Evolutionary conservation across 2,113 vertebrate species (phyloP).

Genomic region (Paradisaea rubra): DNA sequence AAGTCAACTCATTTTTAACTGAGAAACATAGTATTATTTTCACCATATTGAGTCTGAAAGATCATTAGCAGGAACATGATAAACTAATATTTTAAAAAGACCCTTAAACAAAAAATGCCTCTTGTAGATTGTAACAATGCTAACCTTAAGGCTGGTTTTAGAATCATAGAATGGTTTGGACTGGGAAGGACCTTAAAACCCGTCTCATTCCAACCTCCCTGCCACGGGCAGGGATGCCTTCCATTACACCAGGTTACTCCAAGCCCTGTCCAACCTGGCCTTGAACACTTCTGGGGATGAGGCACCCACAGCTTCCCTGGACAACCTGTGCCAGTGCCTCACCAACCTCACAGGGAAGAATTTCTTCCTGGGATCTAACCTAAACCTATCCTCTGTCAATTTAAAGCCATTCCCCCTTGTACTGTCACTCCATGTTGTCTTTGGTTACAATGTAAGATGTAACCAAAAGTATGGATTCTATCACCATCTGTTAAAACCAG

Average conservation of each 20-base stretch:
- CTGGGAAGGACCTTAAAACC: neutral
- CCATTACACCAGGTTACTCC: neutral
- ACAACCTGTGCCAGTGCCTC: neutral
- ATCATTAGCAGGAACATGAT: neutral
- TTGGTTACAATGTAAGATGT: neutral
- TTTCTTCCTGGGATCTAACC: neutral
- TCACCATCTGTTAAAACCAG: neutral
- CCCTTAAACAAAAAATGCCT: neutral
- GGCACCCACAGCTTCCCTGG: neutral
- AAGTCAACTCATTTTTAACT: neutral
- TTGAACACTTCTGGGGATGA: neutral
- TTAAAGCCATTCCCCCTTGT: neutral
- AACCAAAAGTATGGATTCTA: neutral
- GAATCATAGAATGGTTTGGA: neutral
- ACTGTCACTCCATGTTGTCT: neutral
- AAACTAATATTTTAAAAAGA: neutral
- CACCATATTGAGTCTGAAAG: neutral
- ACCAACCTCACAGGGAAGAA: neutral
- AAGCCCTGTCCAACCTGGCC: neutral
- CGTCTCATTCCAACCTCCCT: neutral
- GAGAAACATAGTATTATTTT: neutral
- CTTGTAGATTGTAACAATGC: neutral
- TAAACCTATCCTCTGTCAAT: neutral
- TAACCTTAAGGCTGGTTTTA: neutral
- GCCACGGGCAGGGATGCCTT: neutral